phyloP scores from a whole-genome alignment of 2,113 vertebrate genomes.

The Trematocara unimaculatum region DNA sequence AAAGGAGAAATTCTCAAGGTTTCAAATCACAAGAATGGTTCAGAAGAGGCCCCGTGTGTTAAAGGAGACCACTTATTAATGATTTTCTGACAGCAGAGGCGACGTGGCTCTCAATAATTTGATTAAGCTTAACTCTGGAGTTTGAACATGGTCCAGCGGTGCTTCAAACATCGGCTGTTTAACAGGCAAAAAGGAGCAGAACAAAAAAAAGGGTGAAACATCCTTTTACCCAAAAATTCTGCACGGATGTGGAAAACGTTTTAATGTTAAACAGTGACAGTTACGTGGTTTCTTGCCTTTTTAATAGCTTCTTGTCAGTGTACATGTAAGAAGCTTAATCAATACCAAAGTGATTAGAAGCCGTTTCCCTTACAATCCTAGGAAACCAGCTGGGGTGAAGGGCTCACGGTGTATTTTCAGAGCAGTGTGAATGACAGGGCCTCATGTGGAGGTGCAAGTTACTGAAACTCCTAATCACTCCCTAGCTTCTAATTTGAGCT shows the following conservation, averaged over 20 bases:
- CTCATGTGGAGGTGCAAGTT: not conserved
- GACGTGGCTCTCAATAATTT: not conserved
- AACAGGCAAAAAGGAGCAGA: not conserved
- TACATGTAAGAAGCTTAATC: not conserved
- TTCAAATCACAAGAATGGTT: not conserved
- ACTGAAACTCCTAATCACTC: not conserved
- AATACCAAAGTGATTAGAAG: not conserved
- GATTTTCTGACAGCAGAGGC: slow-evolving; percentile 10
- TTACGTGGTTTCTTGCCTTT: not conserved
- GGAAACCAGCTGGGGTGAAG: not conserved
- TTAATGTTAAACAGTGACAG: not conserved
- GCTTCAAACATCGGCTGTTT: not conserved
- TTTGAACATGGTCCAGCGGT: not conserved
- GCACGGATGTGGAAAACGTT: not conserved
- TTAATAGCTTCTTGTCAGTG: not conserved
- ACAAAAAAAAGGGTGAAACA: not conserved
- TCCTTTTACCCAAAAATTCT: not conserved
- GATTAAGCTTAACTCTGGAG: not conserved
- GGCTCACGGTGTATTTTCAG: not conserved
- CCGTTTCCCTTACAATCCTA: not conserved
- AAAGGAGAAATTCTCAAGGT: slow-evolving; percentile 12
- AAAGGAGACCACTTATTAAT: not conserved
- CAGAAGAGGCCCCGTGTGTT: not conserved
- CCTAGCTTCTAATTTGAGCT: slow-evolving; percentile 3
- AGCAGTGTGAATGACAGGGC: not conserved